These are phyloP conservation scores for Percopsis transmontana DNA, from an alignment of 2,113 vertebrate genomes.

Conservation along the genomic window DNA sequence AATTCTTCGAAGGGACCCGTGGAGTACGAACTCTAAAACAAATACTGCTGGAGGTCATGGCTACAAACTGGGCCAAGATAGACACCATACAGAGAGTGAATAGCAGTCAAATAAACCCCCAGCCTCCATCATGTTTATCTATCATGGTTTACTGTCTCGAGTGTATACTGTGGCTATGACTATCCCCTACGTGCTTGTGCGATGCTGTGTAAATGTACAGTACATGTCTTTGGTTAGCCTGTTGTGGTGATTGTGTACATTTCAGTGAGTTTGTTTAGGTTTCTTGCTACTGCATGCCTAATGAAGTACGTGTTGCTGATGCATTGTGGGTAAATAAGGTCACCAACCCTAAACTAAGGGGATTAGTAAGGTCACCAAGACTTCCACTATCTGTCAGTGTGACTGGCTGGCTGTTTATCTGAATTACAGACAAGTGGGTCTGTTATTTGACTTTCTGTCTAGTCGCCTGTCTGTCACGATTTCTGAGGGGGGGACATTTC, in stretches of 20 bases:
- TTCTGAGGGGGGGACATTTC: background rate
- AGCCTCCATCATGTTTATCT: constrained; percentile 53
- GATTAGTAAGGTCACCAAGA: constrained; percentile 1
- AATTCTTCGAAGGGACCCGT: constrained; percentile 32
- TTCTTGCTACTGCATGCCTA: constrained; percentile 32
- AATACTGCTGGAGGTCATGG: constrained; percentile 34
- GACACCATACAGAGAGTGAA: constrained; percentile 26
- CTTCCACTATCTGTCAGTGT: background rate
- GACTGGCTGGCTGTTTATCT: background rate
- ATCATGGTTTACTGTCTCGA: constrained; percentile 31
- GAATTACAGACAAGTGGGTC: background rate
- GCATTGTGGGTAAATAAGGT: constrained; percentile 31
- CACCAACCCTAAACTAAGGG: constrained; percentile 1
- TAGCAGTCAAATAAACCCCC: constrained; percentile 54
- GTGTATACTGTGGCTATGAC: background rate
- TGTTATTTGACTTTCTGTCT: background rate
- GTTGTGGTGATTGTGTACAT: constrained; percentile 50
- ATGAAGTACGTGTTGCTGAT: constrained; percentile 31
- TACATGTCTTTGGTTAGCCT: constrained; percentile 49
- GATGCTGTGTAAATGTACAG: constrained; percentile 21
- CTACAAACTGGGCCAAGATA: constrained; percentile 41
- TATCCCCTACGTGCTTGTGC: constrained; percentile 31
- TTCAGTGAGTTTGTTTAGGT: constrained; percentile 55
- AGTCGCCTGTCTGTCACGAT: background rate
- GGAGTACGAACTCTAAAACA: constrained; percentile 41